A percentile compares a stretch with the other conserved stretches of the same genome.
These are phyloP conservation scores for Cataglyphis rosenhaueri DNA, from an alignment of 2,888 invertebrate genomes.

Conservation along the genomic window DNA sequence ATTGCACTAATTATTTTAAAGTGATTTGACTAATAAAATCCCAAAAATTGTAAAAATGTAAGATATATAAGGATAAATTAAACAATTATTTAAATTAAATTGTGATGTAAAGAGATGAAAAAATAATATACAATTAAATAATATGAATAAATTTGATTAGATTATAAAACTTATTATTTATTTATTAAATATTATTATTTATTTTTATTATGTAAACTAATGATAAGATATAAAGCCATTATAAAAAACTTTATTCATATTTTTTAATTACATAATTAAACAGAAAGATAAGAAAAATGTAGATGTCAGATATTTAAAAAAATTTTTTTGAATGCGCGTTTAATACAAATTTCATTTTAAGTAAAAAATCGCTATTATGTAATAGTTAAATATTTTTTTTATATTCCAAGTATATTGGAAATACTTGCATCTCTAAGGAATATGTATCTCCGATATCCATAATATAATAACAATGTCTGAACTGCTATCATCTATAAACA, in stretches of 20 bases:
- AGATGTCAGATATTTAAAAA: neutral
- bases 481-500: neutral
- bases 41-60: neutral
- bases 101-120: neutral
- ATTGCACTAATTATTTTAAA: slow-evolving; percentile 11
- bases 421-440: neutral
- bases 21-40: neutral
- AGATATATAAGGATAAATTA: neutral
- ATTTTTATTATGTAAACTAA: slow-evolving; percentile 3
- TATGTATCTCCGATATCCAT: neutral
- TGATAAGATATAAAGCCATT: neutral
- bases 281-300: neutral
- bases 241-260: neutral
- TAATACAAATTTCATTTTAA: neutral
- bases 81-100: slow-evolving; percentile 1
- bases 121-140: neutral
- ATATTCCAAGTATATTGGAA: neutral
- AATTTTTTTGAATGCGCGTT: neutral
- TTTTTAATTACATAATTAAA: slow-evolving; percentile 8
- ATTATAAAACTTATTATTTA: neutral
- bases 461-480: slow-evolving; percentile 1
- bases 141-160: slow-evolving; percentile 5
- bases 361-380: neutral
- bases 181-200: neutral
- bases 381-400: neutral